Evolutionary conservation across 1,140 invertebrate genomes (phyloP).

Genomic region (Drosophila aff.): DNA sequence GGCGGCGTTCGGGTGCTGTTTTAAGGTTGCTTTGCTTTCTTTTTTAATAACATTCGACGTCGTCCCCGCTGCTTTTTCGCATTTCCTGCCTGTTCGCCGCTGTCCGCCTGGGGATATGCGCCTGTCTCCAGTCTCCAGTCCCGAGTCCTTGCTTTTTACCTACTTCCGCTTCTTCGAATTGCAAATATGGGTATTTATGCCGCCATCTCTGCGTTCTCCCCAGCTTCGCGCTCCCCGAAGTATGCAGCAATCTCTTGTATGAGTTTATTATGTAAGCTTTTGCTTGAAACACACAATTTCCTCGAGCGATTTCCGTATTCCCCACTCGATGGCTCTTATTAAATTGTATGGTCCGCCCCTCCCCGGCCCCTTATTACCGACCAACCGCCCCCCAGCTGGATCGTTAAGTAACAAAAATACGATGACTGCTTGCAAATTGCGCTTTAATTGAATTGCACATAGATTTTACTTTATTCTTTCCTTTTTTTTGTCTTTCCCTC

Average conservation of each 20-base stretch:
- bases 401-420: slow-evolving; percentile 78
- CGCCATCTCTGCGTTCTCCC: slow-evolving; percentile 3
- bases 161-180: slow-evolving; percentile 44
- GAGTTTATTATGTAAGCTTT: slow-evolving; percentile 84
- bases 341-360: slow-evolving; percentile 49
- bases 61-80: slow-evolving; percentile 27
- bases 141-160: slow-evolving; percentile 18
- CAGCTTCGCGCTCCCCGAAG: slow-evolving; percentile 24
- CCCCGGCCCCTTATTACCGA: slow-evolving; percentile 2
- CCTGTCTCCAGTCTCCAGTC: slow-evolving; percentile 33
- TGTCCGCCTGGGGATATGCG: slow-evolving; percentile 70
- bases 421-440: slow-evolving; percentile 76
- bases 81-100: slow-evolving; percentile 42
- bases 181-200: slow-evolving; percentile 80
- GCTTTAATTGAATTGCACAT: slow-evolving; percentile 82
- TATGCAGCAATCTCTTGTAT: slow-evolving; percentile 81
- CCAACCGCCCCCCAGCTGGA: slow-evolving; percentile 9
- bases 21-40: slow-evolving; percentile 49
- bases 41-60: slow-evolving; percentile 74
- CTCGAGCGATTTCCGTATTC: slow-evolving; percentile 83
- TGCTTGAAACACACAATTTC: slow-evolving; percentile 82
- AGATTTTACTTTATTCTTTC: slow-evolving; percentile 54
- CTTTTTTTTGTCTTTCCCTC: background rate
- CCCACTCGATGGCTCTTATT: slow-evolving; percentile 78
- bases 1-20: slow-evolving; percentile 16